Percentiles rank a stretch among this genome's conserved stretches.
Conservation (phyloP, 2,888 invertebrate species). For the Desoria tigrina region DNA sequence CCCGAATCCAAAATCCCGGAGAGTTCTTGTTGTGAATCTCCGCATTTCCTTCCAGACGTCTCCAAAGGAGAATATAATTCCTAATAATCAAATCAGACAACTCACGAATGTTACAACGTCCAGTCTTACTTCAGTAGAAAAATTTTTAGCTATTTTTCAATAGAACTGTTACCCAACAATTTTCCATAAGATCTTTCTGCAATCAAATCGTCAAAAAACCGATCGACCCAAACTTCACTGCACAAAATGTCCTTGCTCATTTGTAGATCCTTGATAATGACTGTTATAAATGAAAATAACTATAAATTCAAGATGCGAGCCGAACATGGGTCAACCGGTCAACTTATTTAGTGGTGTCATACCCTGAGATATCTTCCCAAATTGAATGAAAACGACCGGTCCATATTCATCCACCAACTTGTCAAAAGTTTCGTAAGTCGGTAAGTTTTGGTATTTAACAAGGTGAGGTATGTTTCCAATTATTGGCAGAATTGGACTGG, state of each 20-base stretch:
- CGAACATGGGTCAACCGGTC: not conserved
- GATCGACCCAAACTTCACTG: conserved; percentile 24
- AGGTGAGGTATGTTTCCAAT: conserved; percentile 9
- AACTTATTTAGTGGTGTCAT: not conserved
- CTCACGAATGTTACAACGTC: too few relatives aligned
- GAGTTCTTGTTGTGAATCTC: conserved; percentile 49
- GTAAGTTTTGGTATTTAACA: not conserved
- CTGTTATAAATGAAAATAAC: conserved; percentile 10
- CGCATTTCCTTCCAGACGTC: conserved; percentile 42
- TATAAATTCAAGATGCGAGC: not conserved
- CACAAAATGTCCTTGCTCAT: conserved; percentile 16
- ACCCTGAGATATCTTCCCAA: not conserved
- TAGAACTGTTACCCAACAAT: conserved; percentile 17
- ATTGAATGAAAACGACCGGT: not conserved
- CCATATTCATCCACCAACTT: conserved; percentile 9
- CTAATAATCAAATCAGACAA: too few relatives aligned
- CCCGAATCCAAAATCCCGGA: conserved; percentile 53
- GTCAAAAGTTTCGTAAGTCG: not conserved
- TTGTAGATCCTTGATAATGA: conserved; percentile 17
- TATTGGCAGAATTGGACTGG: not conserved
- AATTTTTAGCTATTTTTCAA: too few relatives aligned
- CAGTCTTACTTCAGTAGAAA: too few relatives aligned
- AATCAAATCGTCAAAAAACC: conserved; percentile 18
- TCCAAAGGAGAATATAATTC: too few relatives aligned
- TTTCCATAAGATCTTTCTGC: conserved; percentile 19